These are phyloP conservation scores for Drosophila bocki DNA, from an alignment of 1,140 invertebrate species.

Conservation along the genomic window DNA sequence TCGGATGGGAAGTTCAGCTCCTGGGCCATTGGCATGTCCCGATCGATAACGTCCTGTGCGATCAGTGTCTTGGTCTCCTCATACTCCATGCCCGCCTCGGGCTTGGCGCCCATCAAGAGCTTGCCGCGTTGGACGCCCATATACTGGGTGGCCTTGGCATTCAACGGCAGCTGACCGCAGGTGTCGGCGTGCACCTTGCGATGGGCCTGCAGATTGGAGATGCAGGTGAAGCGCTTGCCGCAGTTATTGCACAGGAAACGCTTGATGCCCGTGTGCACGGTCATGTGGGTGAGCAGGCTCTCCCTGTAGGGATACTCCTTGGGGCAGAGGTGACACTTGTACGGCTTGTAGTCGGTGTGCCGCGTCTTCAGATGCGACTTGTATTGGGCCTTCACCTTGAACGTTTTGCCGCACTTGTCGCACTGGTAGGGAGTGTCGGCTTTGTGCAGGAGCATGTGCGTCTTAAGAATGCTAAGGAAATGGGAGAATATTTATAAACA, in stretches of 20 bases:
- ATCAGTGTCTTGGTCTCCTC: conserved; percentile 78
- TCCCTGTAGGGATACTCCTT: conserved; percentile 86
- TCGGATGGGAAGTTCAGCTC: conserved; percentile 78
- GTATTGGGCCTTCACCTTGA: conserved; percentile 86
- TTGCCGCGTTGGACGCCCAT: conserved; percentile 83
- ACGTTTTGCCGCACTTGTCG: conserved; percentile 85
- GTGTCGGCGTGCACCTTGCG: conserved; percentile 82
- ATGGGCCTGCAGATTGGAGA: conserved; percentile 86
- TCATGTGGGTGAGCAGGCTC: conserved; percentile 86
- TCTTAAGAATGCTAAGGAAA: conserved; percentile 69
- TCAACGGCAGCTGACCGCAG: conserved; percentile 74
- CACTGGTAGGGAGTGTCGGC: conserved; percentile 82
- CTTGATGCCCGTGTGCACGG: conserved; percentile 86
- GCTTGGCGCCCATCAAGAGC: conserved; percentile 78
- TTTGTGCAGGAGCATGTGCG: conserved; percentile 84
- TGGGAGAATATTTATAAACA: background rate
- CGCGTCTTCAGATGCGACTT: conserved; percentile 90
- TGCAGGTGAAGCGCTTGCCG: conserved; percentile 85
- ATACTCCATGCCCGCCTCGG: conserved; percentile 79
- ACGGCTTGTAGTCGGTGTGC: conserved; percentile 89
- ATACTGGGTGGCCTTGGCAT: conserved; percentile 80
- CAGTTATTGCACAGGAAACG: conserved; percentile 86
- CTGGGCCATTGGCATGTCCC: conserved; percentile 77
- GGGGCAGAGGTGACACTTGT: conserved; percentile 88
- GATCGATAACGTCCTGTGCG: conserved; percentile 78